phyloP scores from a whole-genome alignment of 1,140 invertebrate species.

The Philaenus spumarius region DNA sequence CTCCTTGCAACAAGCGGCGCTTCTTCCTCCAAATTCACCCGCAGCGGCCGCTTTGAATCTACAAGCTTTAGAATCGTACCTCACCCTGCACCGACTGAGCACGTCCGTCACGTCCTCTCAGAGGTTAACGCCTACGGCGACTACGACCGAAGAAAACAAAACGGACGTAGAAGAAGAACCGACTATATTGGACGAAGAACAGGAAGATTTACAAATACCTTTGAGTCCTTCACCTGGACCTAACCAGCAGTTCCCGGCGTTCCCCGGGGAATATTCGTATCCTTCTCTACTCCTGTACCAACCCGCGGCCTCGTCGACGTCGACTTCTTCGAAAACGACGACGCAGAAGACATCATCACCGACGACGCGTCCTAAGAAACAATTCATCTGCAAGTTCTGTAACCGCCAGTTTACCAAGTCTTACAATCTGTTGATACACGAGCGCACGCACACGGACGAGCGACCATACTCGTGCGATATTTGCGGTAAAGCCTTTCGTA shows the following conservation, averaged over 20 bases:
- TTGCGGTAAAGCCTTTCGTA: slow-evolving; percentile 70
- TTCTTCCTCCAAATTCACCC: slow-evolving; percentile 67
- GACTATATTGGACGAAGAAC: slow-evolving; percentile 46
- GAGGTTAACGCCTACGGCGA: slow-evolving; percentile 25
- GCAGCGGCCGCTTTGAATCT: slow-evolving; percentile 71
- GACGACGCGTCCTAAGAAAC: slow-evolving; percentile 54
- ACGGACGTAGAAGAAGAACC: slow-evolving; percentile 47
- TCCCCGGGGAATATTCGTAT: slow-evolving; percentile 48
- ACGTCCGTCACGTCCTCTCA: slow-evolving; percentile 40
- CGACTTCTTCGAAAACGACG: slow-evolving; percentile 37
- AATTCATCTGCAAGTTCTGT: slow-evolving; percentile 90
- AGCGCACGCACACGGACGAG: slow-evolving; percentile 97
- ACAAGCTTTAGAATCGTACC: slow-evolving; percentile 74
- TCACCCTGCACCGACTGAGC: slow-evolving; percentile 64
- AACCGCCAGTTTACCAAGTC: slow-evolving; percentile 96
- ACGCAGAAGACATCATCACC: slow-evolving; percentile 28
- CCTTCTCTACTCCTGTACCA: slow-evolving; percentile 51
- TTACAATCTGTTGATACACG: slow-evolving; percentile 96
- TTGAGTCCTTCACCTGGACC: slow-evolving; percentile 40
- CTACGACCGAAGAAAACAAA: slow-evolving; percentile 36
- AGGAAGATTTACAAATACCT: slow-evolving; percentile 36
- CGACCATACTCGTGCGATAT: slow-evolving; percentile 97
- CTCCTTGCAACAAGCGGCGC: slow-evolving; percentile 63
- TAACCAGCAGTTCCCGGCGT: slow-evolving; percentile 42
- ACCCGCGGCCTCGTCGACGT: slow-evolving; percentile 41